phyloP scores from a whole-genome alignment of 2,113 vertebrate genomes.

The Meriones unguiculatus region DNA sequence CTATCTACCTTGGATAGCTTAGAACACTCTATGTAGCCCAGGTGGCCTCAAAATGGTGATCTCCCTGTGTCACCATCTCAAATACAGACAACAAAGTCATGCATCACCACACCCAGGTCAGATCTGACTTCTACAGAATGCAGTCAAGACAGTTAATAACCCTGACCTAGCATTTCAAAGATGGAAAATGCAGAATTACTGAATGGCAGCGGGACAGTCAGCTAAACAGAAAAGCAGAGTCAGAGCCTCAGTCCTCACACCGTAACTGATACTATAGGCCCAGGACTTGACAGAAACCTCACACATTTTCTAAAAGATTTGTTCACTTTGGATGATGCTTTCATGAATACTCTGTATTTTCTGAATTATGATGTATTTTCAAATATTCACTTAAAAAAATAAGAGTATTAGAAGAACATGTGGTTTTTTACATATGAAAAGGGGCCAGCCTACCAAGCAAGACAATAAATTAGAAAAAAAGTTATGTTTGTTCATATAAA shows the following conservation, averaged over 20 bases:
- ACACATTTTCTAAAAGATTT: not conserved
- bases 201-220: not conserved
- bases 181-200: not conserved
- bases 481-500: conserved; percentile 15
- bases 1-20: not conserved
- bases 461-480: conserved; percentile 32
- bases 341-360: conserved; percentile 28
- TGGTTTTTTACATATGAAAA: not conserved
- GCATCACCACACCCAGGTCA: not conserved
- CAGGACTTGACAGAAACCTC: not conserved
- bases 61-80: not conserved
- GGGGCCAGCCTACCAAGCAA: conserved; percentile 21
- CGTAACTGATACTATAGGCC: not conserved
- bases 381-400: conserved; percentile 9
- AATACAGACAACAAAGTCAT: not conserved
- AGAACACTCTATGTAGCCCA: not conserved
- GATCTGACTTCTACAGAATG: not conserved
- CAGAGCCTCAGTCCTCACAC: not conserved
- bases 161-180: not conserved
- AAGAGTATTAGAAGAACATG: not conserved
- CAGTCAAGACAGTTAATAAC: not conserved
- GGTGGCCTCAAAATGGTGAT: not conserved
- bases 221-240: not conserved
- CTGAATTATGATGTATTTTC: not conserved
- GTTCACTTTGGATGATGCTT: not conserved